phyloP scores from a whole-genome alignment of 2,797 vertebrate genomes.

The Gallinago solitaria region DNA sequence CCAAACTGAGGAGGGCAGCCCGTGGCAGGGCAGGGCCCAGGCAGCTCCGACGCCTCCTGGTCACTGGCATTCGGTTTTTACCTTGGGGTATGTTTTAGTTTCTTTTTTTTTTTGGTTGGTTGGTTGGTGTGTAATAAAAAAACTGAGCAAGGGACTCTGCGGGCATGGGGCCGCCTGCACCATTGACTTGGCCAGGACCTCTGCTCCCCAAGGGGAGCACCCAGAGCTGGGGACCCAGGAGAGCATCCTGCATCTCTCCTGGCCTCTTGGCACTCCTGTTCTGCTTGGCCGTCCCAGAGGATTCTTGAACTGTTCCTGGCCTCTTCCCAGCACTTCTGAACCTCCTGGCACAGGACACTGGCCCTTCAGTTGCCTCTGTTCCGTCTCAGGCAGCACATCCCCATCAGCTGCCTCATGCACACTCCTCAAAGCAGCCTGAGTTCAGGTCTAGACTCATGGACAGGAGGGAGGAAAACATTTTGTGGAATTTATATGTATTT shows the following conservation, averaged over 20 bases:
- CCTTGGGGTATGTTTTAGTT: not conserved
- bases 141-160: slow-evolving; percentile 1
- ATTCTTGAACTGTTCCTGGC: not conserved
- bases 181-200: not conserved
- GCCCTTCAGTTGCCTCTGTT: not conserved
- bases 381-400: not conserved
- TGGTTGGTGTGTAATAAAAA: slow-evolving; percentile 63
- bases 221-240: not conserved
- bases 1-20: not conserved
- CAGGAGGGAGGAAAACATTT: not conserved
- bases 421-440: slow-evolving; percentile 24
- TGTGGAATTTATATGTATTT: slow-evolving; percentile 51
- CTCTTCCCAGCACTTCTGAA: not conserved
- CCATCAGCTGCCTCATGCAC: not conserved
- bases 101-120: not conserved
- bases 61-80: not conserved
- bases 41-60: not conserved
- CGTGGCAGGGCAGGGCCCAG: not conserved
- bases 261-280: not conserved
- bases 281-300: slow-evolving; percentile 5
- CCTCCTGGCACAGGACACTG: not conserved
- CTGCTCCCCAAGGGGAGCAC: not conserved
- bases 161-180: slow-evolving; percentile 24
- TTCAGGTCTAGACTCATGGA: not conserved
- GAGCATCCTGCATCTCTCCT: not conserved